Evolutionary conservation across 2,797 vertebrate genomes (phyloP), one percentile per base, ranked within the genome.

Genomic region (Poecilia gillii): DNA sequence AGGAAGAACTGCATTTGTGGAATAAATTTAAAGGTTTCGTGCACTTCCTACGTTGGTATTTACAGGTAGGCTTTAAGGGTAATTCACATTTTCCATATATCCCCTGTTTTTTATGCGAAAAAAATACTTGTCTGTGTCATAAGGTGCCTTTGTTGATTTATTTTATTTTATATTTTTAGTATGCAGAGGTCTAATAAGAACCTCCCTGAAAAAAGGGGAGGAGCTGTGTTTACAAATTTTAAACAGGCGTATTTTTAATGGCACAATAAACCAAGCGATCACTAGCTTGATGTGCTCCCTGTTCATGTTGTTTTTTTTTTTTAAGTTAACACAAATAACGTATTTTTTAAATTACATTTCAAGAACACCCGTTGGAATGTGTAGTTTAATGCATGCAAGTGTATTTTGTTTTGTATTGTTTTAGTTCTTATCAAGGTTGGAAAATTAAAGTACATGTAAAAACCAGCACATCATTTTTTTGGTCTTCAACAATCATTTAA

Each of bases 1-100:
- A 43, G 8, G 0, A 6, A 55, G 33, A 72, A 87, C 74, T 86
- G 33, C 84, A 87, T 23, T 6, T 55, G 53, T 70, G 20, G 0
- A 1, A 31, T 36, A 31, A 28, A 43, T 71, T 3, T 25, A 71
- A 43, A 45, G n/a, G 25, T n/a, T n/a, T 12, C 16, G 41, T 71
- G 8, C 8, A 14, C 23, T 16, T 68, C 36, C 0, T 57, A 13
- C 3, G 11, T 41, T 33, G 31, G 31, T 16, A 66, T 66, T 39
- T 66, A 23, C 33, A 66, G 12, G 18, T 41, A 68, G 3, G 9
- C 9, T 68, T 68, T 68, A 68, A 41, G 9, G 64, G 1, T 41
- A 11, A 68, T 25, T 41, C 20, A 13, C 18, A 39, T 39, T 20
- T 39, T 8, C 20, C 3, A 23, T 25, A 14, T 43, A 28, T 23